A percentile compares a stretch with the other conserved stretches of the same genome.
Evolutionary conservation across 2,797 vertebrate species (phyloP).

Genomic region (Anomalospiza imberbis): DNA sequence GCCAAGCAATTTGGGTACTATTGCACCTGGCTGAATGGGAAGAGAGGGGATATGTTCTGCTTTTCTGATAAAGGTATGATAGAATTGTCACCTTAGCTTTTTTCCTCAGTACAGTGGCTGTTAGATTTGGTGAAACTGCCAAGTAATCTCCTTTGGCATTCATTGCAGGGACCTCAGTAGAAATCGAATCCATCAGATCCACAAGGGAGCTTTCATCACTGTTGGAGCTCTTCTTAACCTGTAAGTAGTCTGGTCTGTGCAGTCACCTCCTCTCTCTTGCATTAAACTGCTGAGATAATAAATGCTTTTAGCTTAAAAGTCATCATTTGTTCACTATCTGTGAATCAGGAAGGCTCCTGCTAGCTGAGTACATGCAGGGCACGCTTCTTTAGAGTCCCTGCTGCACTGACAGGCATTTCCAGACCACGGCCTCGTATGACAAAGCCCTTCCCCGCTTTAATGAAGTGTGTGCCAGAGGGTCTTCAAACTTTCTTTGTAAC

Average conservation of each 20-base stretch:
- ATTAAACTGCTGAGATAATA: background rate
- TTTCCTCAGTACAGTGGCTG: background rate
- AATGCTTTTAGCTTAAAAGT: background rate
- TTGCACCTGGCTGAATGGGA: background rate
- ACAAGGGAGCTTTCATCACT: slow-evolving; percentile 86
- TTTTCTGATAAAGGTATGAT: background rate
- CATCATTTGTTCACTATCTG: background rate
- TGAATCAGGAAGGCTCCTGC: background rate
- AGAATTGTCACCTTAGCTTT: background rate
- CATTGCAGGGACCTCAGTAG: slow-evolving; percentile 91
- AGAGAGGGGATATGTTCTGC: background rate
- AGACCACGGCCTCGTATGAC: background rate
- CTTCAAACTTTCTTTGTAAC: background rate
- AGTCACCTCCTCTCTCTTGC: background rate
- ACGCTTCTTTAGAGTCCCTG: background rate
- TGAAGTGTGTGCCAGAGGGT: background rate
- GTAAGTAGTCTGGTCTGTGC: slow-evolving; percentile 80
- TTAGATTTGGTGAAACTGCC: background rate
- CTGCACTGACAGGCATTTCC: background rate
- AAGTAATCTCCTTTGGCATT: slow-evolving; percentile 10
- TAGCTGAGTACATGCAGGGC: background rate
- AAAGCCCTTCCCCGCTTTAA: background rate
- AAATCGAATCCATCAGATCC: slow-evolving; percentile 86
- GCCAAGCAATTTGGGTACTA: background rate
- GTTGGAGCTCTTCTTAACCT: slow-evolving; percentile 87